Conservation (phyloP, 2,797 vertebrate species). For the Fratercula arctica region DNA sequence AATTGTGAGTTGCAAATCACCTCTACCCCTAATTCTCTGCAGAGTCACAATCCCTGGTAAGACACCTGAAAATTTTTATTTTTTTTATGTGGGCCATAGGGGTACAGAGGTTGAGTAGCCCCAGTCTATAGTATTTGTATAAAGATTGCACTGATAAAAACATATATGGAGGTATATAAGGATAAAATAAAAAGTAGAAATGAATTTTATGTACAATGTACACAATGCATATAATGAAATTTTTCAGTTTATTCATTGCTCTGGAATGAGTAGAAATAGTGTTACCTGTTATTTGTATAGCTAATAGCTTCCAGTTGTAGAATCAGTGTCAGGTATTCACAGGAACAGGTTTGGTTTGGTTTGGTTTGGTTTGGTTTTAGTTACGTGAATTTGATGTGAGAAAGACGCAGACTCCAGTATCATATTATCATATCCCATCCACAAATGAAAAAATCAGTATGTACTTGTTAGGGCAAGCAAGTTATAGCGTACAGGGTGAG, state of each 20-base stretch:
- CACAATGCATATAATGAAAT: background rate
- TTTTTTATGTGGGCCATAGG: background rate
- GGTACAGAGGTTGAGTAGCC: background rate
- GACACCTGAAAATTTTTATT: background rate
- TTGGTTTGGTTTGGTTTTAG: background rate
- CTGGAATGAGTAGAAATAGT: constrained; percentile 19
- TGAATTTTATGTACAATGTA: constrained; percentile 5
- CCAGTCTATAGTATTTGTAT: background rate
- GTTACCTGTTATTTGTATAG: constrained; percentile 10
- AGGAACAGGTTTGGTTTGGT: background rate
- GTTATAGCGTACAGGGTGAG: background rate
- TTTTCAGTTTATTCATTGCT: constrained; percentile 52
- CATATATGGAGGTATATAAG: background rate
- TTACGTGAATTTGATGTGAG: constrained; percentile 39
- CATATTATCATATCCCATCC: constrained; percentile 14
- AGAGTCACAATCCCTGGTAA: background rate
- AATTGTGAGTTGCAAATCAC: background rate
- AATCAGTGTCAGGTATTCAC: constrained; percentile 57
- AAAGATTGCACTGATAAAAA: background rate
- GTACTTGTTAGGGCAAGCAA: constrained; percentile 13
- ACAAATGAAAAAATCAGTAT: background rate
- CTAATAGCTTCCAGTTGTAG: constrained; percentile 47
- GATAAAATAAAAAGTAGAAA: constrained; percentile 11
- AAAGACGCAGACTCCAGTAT: constrained; percentile 31
- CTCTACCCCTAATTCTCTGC: background rate